phyloP scores from a whole-genome alignment of 2,113 vertebrate species.

The Menura novaehollandiae region DNA sequence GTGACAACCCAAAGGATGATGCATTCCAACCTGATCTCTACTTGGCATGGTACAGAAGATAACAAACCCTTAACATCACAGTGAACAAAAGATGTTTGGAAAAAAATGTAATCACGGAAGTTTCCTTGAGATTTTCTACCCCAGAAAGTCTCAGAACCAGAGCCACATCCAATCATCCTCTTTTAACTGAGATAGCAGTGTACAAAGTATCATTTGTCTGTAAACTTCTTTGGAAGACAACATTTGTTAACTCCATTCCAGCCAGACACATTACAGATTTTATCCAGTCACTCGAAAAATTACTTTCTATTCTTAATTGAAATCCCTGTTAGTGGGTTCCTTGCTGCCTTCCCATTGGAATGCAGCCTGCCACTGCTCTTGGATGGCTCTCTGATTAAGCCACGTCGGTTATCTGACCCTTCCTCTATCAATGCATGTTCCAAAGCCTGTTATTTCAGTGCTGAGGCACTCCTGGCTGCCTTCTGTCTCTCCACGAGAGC shows the following conservation, averaged over 20 bases:
- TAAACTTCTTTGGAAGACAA: background rate
- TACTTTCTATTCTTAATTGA: background rate
- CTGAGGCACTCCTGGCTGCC: background rate
- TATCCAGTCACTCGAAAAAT: background rate
- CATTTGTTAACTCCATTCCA: background rate
- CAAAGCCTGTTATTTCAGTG: background rate
- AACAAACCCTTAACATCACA: background rate
- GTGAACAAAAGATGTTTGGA: background rate
- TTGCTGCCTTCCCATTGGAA: background rate
- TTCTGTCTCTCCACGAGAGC: background rate
- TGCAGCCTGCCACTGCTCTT: background rate
- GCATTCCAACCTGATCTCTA: background rate
- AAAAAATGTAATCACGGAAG: background rate
- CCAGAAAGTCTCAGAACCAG: background rate
- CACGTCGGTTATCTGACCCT: fast-evolving
- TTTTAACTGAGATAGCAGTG: background rate
- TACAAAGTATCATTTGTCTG: background rate
- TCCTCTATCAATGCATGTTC: background rate
- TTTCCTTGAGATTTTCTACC: background rate
- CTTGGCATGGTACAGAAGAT: background rate
- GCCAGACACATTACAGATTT: background rate
- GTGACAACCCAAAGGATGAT: background rate
- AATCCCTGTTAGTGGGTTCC: background rate
- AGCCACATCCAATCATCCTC: background rate
- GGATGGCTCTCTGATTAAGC: background rate